Percentiles rank a stretch among this genome's conserved stretches.
Conservation (phyloP, 2,113 vertebrate genomes). For the Puntigrus tetrazona region DNA sequence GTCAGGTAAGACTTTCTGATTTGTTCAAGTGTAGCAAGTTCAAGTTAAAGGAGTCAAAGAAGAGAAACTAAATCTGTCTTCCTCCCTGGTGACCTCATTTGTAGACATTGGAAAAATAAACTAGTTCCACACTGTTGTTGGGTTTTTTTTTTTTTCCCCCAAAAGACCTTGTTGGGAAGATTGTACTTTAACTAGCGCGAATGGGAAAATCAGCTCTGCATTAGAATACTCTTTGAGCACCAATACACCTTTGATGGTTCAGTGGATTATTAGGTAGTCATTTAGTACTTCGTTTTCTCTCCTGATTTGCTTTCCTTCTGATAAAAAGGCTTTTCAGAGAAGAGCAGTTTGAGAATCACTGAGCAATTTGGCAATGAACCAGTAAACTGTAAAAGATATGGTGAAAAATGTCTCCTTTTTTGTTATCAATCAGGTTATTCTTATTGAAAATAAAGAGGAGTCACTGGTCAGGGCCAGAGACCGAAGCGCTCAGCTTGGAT, state of each 20-base stretch:
- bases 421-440: constrained; percentile 77
- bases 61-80: constrained; percentile 26
- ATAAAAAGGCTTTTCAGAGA: neutral
- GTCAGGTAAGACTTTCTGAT: constrained; percentile 80
- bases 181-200: neutral
- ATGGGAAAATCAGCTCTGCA: neutral
- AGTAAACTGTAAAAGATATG: neutral
- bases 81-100: constrained; percentile 22
- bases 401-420: neutral
- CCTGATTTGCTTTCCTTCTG: neutral
- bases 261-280: constrained; percentile 1
- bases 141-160: too few species aligned
- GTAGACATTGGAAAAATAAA: constrained; percentile 8
- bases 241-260: neutral
- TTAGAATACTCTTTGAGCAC: neutral
- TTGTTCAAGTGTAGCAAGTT: neutral
- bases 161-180: neutral
- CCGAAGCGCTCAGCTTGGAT: constrained; percentile 83
- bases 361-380: neutral
- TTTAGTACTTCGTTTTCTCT: neutral
- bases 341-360: neutral
- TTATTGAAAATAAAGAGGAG: constrained; percentile 97
- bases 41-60: neutral
- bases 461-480: constrained; percentile 89
- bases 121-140: neutral